These are phyloP conservation scores for Eledona agricola DNA, from an alignment of 2,888 invertebrate species.

Conservation along the genomic window DNA sequence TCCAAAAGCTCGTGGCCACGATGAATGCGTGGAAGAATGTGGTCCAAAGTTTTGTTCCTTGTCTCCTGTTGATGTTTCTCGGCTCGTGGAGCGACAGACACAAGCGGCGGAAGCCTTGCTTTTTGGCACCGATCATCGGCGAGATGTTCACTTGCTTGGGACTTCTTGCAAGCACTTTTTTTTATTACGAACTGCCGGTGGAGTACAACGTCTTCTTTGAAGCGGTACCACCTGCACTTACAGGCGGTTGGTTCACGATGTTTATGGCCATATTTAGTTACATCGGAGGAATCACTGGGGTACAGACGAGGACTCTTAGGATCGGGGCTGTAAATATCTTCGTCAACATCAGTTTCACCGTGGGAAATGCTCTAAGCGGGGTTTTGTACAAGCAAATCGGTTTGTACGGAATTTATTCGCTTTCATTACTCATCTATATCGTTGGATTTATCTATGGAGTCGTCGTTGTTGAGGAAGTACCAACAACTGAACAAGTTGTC, in stretches of 20 bases:
- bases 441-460: constrained; percentile 47
- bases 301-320: constrained; percentile 67
- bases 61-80: constrained; percentile 77
- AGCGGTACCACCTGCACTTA: constrained; percentile 65
- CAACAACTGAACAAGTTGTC: constrained; percentile 57
- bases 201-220: constrained; percentile 65
- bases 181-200: constrained; percentile 65
- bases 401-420: constrained; percentile 51
- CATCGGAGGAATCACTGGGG: constrained; percentile 67
- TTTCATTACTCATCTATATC: constrained; percentile 44
- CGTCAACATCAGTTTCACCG: constrained; percentile 64
- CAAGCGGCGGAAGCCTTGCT: constrained; percentile 76
- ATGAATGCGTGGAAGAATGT: constrained; percentile 85
- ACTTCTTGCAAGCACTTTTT: constrained; percentile 65
- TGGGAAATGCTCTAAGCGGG: constrained; percentile 65
- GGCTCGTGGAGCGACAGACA: constrained; percentile 77
- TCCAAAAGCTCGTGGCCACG: constrained; percentile 75
- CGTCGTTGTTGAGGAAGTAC: constrained; percentile 45
- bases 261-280: constrained; percentile 70
- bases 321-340: constrained; percentile 69
- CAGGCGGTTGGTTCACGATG: constrained; percentile 67
- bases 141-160: constrained; percentile 68
- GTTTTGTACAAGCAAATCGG: constrained; percentile 60
- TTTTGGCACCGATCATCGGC: constrained; percentile 79
- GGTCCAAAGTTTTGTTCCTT: constrained; percentile 80